phyloP scores from a whole-genome alignment of 2,888 invertebrate species.

The Acleris emargana region DNA sequence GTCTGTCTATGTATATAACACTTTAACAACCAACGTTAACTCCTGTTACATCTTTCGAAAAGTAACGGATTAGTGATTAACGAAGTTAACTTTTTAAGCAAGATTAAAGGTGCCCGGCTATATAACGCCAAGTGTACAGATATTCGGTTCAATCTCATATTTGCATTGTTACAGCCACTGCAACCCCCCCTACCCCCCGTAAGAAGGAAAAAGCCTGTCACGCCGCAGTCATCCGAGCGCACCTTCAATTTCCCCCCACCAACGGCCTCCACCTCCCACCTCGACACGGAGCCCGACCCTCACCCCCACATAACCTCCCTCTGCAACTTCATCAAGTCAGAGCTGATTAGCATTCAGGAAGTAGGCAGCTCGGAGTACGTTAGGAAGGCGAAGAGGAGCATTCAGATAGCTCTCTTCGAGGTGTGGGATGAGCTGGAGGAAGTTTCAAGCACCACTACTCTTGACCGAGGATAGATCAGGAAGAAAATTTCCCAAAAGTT shows the following conservation, averaged over 20 bases:
- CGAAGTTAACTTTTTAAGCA: too few species aligned
- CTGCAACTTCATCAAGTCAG: background rate
- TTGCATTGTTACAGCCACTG: background rate
- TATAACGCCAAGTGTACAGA: too few species aligned
- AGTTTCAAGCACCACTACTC: background rate
- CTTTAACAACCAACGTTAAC: too few species aligned
- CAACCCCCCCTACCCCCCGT: background rate
- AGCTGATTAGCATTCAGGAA: background rate
- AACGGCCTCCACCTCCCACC: background rate
- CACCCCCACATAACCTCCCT: background rate
- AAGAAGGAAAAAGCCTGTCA: background rate
- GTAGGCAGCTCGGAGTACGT: background rate
- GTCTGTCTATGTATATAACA: too few species aligned
- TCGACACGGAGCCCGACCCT: background rate
- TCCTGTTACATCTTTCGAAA: too few species aligned
- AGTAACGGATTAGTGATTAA: too few species aligned
- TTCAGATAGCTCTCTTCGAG: background rate
- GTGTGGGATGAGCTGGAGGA: slow-evolving; percentile 2
- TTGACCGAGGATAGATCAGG: background rate
- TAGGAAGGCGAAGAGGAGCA: background rate
- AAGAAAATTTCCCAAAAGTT: too few species aligned
- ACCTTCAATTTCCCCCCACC: background rate
- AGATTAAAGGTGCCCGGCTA: too few species aligned
- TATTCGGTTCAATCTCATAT: too few species aligned
- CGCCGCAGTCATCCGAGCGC: background rate